Evolutionary conservation across 2,797 vertebrate species (phyloP), one percentile per base, ranked within the genome.

Genomic region (Onychomys leucogaster): DNA sequence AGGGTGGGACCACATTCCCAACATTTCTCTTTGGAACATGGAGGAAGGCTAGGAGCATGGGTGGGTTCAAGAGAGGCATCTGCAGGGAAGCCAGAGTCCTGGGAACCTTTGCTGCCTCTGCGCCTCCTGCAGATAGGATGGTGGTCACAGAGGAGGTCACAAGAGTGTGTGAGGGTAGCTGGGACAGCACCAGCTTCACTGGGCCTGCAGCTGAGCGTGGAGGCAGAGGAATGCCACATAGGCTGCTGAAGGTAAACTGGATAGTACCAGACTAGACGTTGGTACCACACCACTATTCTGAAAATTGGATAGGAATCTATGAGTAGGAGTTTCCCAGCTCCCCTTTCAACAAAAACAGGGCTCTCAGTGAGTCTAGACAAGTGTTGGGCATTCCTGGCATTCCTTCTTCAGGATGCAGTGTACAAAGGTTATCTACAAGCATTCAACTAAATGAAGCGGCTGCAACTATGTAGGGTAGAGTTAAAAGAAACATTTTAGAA

Each of bases 401-500:
- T n/a, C 12, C 8, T 11, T 75, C 34, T 61, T 11, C 61, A 61
- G 63, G 82, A 96, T 14, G 11, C 12, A 94, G 46, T n/a, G 12
- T 6, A 76, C 1, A 90, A 23, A 23, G 87, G 32, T 76, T 71
- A 94, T 59, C 67, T 80, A 87, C 37, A 94, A 81, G 49, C 27
- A 52, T 86, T 93, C 71, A 19, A 19, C 52, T 84, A 61, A 90
- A 65, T 69, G 2, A 75, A 86, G 6, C 67, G 41, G 55, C 52
- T 71, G 71, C 6, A 49, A 75, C 59, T 81, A 75, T 65, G 78
- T 41, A 59, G 2, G 49, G 89, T 77, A 37, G 49, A 34, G 78
- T 91, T 94, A 83, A 91, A 95, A 67, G 41, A 14, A 27, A 14
- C 19, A 59, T 61, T 76, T 75, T 43, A 43, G 63, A 91, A 85